Percentiles rank a stretch among this genome's conserved stretches.
These are phyloP conservation scores for Mionectes olivaceus DNA, from an alignment of 2,797 vertebrate genomes.

Conservation along the genomic window DNA sequence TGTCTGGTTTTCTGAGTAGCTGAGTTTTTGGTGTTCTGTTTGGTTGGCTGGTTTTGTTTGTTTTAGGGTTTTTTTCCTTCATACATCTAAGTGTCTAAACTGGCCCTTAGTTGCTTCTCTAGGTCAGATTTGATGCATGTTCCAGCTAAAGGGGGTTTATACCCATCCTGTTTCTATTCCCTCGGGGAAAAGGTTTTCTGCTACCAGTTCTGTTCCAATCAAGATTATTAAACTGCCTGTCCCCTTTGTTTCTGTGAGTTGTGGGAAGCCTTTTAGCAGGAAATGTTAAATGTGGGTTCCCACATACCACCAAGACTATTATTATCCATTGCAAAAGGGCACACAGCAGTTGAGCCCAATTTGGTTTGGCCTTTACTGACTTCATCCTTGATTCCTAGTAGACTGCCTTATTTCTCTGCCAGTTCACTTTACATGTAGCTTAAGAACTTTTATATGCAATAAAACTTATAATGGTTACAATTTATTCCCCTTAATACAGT, in stretches of 20 bases:
- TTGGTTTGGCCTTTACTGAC: neutral
- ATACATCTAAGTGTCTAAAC: neutral
- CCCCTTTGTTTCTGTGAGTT: neutral
- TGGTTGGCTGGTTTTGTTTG: neutral
- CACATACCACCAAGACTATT: neutral
- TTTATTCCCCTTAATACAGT: neutral
- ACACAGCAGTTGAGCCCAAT: neutral
- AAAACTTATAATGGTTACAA: neutral
- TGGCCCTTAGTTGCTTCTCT: neutral
- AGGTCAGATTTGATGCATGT: neutral
- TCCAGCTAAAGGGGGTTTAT: neutral
- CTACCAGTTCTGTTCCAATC: neutral
- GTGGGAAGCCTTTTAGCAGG: neutral
- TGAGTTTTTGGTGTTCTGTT: neutral
- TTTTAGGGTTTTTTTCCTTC: fast-evolving
- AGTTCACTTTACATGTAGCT: neutral
- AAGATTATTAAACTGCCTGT: neutral
- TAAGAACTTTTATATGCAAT: neutral
- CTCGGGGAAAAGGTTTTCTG: neutral
- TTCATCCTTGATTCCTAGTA: neutral
- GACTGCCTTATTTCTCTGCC: neutral
- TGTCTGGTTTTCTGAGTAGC: neutral
- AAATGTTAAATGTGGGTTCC: neutral
- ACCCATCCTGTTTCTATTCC: neutral
- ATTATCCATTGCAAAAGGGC: neutral